These are phyloP conservation scores for Scelioninae gen. 1 DNA, from an alignment of 2,888 invertebrate genomes.

Conservation along the genomic window DNA sequence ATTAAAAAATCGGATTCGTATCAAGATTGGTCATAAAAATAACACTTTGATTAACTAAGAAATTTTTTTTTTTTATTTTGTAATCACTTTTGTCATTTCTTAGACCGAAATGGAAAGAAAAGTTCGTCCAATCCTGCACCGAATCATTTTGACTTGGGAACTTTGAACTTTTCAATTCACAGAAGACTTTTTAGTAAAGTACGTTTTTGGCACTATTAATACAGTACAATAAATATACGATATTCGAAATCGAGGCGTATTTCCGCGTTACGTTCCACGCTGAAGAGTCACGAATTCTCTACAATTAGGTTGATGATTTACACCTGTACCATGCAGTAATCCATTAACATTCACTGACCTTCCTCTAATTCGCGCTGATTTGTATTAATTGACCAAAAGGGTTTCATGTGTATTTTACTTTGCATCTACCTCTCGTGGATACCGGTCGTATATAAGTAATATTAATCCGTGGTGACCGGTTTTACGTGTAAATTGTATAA, in stretches of 20 bases:
- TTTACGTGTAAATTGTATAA: slow-evolving; percentile 63
- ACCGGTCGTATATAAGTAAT: slow-evolving; percentile 27
- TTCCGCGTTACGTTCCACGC: slow-evolving; percentile 52
- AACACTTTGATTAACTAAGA: no score
- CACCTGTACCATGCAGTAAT: slow-evolving; percentile 61
- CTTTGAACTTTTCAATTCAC: slow-evolving; percentile 50
- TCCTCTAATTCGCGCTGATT: slow-evolving; percentile 39
- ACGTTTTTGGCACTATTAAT: slow-evolving; percentile 58
- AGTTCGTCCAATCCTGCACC: slow-evolving; percentile 45
- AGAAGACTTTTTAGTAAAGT: slow-evolving; percentile 36
- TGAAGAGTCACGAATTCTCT: slow-evolving; percentile 67
- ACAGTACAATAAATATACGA: slow-evolving; percentile 3
- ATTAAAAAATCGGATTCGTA: no score
- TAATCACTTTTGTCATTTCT: no score
- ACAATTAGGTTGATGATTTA: slow-evolving; percentile 64
- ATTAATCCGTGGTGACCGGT: slow-evolving; percentile 10
- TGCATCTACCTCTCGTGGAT: slow-evolving; percentile 28
- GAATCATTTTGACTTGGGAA: slow-evolving; percentile 50
- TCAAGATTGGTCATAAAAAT: no score
- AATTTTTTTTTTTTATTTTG: no score
- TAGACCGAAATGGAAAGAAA: no score
- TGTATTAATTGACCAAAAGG: slow-evolving; percentile 65
- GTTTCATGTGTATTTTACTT: slow-evolving; percentile 30
- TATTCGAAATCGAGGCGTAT: slow-evolving; percentile 37
- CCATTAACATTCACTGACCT: slow-evolving; percentile 6